Evolutionary conservation across 2,888 invertebrate genomes (phyloP).

Genomic region (Lumbricus terrestris): DNA sequence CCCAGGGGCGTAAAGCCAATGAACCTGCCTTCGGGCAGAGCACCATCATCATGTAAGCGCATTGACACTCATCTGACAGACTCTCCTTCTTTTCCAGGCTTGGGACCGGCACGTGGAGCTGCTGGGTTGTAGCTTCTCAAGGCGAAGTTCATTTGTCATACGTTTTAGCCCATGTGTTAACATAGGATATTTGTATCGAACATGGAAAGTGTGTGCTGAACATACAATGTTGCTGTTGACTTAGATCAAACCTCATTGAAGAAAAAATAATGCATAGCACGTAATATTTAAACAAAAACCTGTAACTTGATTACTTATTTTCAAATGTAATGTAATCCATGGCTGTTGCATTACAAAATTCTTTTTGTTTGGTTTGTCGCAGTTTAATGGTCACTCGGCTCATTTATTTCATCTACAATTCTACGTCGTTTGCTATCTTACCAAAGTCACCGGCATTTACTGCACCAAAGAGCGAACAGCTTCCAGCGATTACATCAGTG

Average conservation of each 20-base stretch:
- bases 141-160: background rate
- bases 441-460: background rate
- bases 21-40: no score
- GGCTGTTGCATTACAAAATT: background rate
- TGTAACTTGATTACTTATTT: no score
- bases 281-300: no score
- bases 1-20: no score
- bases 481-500: background rate
- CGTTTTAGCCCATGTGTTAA: background rate
- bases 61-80: no score
- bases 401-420: conserved; percentile 3
- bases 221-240: background rate
- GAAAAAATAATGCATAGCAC: no score
- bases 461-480: background rate
- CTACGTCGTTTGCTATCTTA: background rate
- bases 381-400: background rate
- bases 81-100: no score
- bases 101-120: no score
- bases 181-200: background rate
- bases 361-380: background rate
- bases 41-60: no score
- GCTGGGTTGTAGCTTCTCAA: no score
- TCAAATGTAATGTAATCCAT: background rate
- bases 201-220: no score
- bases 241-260: no score